A percentile compares a stretch with the other conserved stretches of the same genome.
Evolutionary conservation across 1,140 invertebrate genomes (phyloP).

Genomic region (Pseudomyrmex flavicornis): DNA sequence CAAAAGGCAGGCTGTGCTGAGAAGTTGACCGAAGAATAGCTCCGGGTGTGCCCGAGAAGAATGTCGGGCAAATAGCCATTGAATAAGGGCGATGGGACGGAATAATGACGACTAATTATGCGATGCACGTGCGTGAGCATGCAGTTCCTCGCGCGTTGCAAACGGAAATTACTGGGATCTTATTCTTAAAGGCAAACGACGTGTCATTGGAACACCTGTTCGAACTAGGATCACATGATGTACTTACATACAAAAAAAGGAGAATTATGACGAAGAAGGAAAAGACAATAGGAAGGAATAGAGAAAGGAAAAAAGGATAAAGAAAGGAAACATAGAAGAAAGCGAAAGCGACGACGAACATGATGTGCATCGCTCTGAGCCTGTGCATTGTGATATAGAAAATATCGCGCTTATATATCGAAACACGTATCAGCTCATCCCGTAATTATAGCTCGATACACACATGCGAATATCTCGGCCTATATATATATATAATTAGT

Average conservation of each 20-base stretch:
- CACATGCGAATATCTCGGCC: not conserved
- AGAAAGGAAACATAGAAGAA: conserved; percentile 44
- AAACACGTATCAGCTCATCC: conserved; percentile 28
- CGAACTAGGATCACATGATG: conserved; percentile 2
- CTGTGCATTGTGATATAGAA: conserved; percentile 68
- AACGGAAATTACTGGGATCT: not conserved
- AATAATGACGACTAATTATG: conserved; percentile 58
- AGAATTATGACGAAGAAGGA: not conserved
- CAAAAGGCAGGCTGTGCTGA: conserved; percentile 61
- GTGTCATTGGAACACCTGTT: not conserved
- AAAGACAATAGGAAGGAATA: not conserved
- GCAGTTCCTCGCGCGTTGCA: conserved; percentile 25
- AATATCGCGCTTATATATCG: conserved; percentile 52
- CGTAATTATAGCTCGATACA: not conserved
- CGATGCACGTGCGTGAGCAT: conserved; percentile 69
- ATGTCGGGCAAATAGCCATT: conserved; percentile 13
- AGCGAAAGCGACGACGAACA: conserved; percentile 72
- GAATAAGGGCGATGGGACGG: conserved; percentile 14
- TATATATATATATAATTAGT: too few species aligned
- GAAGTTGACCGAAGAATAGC: not conserved
- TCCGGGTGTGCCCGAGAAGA: not conserved
- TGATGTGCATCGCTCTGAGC: conserved; percentile 71
- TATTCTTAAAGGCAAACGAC: not conserved
- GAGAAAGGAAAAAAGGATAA: not conserved
- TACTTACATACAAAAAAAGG: not conserved